A percentile compares a stretch with the other conserved stretches of the same genome.
These are phyloP conservation scores for Cyrtonyx montezumae DNA, from an alignment of 2,113 vertebrate species.

Conservation along the genomic window DNA sequence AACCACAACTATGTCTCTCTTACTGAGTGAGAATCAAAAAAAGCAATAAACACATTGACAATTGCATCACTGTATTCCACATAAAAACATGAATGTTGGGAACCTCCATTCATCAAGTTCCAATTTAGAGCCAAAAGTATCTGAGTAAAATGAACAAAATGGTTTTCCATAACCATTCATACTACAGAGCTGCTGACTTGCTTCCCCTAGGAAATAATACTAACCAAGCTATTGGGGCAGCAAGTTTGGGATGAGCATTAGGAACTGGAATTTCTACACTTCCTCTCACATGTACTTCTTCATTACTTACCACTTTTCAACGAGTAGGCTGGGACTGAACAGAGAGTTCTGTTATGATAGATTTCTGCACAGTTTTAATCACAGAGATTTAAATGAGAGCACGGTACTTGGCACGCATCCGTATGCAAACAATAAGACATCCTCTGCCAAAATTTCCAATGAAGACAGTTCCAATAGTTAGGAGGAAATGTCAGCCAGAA, in stretches of 20 bases:
- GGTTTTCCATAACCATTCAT: background rate
- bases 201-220: background rate
- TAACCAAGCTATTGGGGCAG: background rate
- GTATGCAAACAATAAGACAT: background rate
- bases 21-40: background rate
- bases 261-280: background rate
- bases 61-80: background rate
- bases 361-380: slow-evolving; percentile 20
- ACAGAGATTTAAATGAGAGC: background rate
- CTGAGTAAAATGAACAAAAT: background rate
- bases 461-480: background rate
- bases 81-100: background rate
- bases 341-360: background rate
- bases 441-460: background rate
- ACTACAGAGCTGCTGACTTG: background rate
- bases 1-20: background rate
- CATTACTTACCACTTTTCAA: background rate
- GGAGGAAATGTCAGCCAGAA: background rate
- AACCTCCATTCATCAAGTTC: background rate
- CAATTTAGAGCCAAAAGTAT: background rate
- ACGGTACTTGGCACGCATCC: background rate
- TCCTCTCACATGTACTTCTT: background rate
- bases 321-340: background rate
- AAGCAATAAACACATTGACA: background rate
- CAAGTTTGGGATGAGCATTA: background rate